phyloP scores from a whole-genome alignment of 2,888 invertebrate genomes.

The Baronia brevicornis region DNA sequence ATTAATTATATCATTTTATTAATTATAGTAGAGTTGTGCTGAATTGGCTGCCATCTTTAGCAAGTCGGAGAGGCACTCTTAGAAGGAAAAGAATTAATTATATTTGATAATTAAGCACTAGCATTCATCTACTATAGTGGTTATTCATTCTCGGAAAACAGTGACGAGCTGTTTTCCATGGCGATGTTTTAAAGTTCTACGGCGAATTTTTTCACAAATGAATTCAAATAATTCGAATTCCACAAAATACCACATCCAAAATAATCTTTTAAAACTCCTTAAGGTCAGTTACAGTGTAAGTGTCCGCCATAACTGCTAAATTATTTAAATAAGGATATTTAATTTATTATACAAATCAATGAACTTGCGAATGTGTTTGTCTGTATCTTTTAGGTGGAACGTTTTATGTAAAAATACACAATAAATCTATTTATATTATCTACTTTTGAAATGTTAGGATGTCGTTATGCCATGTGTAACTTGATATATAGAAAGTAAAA shows the following conservation, averaged over 20 bases:
- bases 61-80: too few species aligned
- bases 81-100: too few species aligned
- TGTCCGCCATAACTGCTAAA: slow-evolving; percentile 40
- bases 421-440: slow-evolving; percentile 26
- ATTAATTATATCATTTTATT: too few species aligned
- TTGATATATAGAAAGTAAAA: too few species aligned
- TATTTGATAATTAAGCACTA: too few species aligned
- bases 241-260: slow-evolving; percentile 6
- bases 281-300: slow-evolving; percentile 23
- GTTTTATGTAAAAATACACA: slow-evolving; percentile 20
- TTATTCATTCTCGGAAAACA: too few species aligned
- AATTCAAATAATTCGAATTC: not conserved
- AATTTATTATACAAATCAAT: slow-evolving; percentile 21
- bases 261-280: slow-evolving; percentile 8
- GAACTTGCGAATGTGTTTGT: slow-evolving; percentile 14
- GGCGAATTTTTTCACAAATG: too few species aligned
- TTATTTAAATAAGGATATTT: slow-evolving; percentile 42
- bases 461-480: slow-evolving; percentile 21
- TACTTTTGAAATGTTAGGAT: slow-evolving; percentile 19
- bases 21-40: too few species aligned
- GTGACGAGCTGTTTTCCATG: too few species aligned
- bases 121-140: too few species aligned
- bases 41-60: too few species aligned
- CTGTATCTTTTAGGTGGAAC: slow-evolving; percentile 17
- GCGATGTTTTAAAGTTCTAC: too few species aligned